Evolutionary conservation across 2,888 invertebrate species (phyloP), one percentile per base, ranked within the genome.

Genomic region (Dione juno): DNA sequence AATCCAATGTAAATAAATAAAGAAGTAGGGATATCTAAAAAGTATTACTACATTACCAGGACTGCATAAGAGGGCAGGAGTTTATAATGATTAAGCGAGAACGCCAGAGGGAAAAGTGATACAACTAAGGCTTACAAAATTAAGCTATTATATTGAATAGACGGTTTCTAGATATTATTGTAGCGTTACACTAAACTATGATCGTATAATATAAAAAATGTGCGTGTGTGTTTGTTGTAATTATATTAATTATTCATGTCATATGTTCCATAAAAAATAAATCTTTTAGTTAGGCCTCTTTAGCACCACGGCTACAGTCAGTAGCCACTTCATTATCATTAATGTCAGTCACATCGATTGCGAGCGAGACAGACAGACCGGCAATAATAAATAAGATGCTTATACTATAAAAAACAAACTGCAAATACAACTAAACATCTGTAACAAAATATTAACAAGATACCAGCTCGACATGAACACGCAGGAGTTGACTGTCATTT

Each of bases 11-110:
- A 9, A 45, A n/a, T 21, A 1, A 35, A 61, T 35, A 3, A 11
- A 35, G 35, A 35, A 35, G n/a, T 45, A 35, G 35, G 14, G 21
- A 61, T 43, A 61, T 45, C 45, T 28, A 61, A 61, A 61, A 61
- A 61, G 61, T 35, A 45, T 61, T 45, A n/a, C 45, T 43, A 9
- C 21, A 37, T 13, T 59, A 59, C 41, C 53, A 67, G 67, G 67
- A n/a, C 16, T 16, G 16, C 43, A 61, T 53, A 21, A 61, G 43
- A 43, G 52, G 16, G 41, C 1, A 61, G 61, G 28, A 61, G 45
- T 16, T 61, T 40, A 16, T 35, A 40, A 16, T 16, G 6, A 37
- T 16, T 37, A 6, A 57, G 37, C 14, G 16, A 28, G 6, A 53
- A 6, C n/a, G 37, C 37, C 37, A 57, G 16, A 5, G 10, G 16